Evolutionary conservation across 2,797 vertebrate genomes (phyloP).

Genomic region (Coregonus sp.): DNA sequence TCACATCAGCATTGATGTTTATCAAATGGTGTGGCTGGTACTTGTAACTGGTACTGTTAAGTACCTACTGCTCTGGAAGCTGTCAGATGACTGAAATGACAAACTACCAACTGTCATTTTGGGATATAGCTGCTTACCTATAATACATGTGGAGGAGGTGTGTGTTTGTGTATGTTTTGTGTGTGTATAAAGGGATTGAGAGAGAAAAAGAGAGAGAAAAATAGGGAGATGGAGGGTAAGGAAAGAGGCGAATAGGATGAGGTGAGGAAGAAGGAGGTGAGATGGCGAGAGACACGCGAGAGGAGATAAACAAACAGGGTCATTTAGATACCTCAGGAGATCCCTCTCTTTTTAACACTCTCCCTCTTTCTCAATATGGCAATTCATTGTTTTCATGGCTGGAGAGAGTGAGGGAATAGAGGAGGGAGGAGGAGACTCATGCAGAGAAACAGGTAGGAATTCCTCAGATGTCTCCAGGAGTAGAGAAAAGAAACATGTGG

Average conservation of each 20-base stretch:
- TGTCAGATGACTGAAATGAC: neutral
- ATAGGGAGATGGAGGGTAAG: neutral
- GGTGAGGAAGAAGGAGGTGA: constrained; percentile 1
- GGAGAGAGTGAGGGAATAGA: neutral
- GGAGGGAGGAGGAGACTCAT: constrained; percentile 17
- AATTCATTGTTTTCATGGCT: neutral
- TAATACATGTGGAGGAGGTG: no score
- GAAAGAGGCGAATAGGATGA: neutral
- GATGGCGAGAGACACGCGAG: neutral
- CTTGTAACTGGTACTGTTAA: neutral
- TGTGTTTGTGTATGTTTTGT: constrained; percentile 7
- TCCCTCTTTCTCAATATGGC: neutral
- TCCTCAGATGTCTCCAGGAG: constrained; percentile 43
- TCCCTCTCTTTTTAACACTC: neutral
- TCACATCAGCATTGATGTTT: no score
- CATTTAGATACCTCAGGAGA: neutral
- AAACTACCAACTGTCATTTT: neutral
- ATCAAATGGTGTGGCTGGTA: neutral
- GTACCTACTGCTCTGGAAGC: neutral
- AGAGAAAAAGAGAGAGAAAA: neutral
- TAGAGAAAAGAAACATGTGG: constrained; percentile 43
- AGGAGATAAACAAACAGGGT: neutral
- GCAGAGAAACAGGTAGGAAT: constrained; percentile 52
- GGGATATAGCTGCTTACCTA: neutral
- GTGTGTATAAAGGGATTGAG: neutral